Evolutionary conservation across 2,888 invertebrate genomes (phyloP), one percentile per base, ranked within the genome.

Genomic region (Polymixis lichenea): DNA sequence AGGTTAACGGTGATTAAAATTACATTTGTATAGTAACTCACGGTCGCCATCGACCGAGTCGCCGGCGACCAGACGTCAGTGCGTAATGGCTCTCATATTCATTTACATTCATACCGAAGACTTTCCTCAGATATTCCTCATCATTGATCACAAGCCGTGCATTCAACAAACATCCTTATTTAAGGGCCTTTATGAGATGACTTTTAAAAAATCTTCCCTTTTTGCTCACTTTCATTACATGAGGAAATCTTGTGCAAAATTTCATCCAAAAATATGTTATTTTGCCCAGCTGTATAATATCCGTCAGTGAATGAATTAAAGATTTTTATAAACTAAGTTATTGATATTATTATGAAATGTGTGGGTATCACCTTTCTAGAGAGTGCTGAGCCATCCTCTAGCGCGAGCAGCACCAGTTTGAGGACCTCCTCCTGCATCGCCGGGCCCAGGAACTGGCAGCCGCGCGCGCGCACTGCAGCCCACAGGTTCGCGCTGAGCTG

Each of bases 391-490:
- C 99, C 99, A 95, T 99, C 99, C 94, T 99, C 99, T 68, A 99
- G 95, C 0, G 99, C 99, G 82, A 99, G 95, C 60, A 99, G 97
- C 64, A 99, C 99, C 85, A 99, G 97, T 92, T 98, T 99, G 55
- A 99, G 96, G 72, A 99, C 99, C 95, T 99, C 99, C 93, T 99
- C 99, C 96, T 99, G 99, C 99, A 99, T 99, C 43, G 99, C 99
- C 87, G 99, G 99, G 13, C 99, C 99, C 51, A 99, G 97, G 96
- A 99, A 99, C 95, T 99, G 99, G 92, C 99, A 99, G 69, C 99
- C 99, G 75, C 99, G 97, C 0, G 99, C 98, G 65, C 99, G 97
- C 17, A 99, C 99, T 46, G 99, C 99, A 61, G 99, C 99, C 99
- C 99, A 99, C 62, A 99, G 96, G 94, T 99, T 99, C 13, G 99